A percentile compares a stretch with the other conserved stretches of the same genome.
Evolutionary conservation across 2,113 vertebrate genomes (phyloP).

Genomic region (Holacanthus passer): DNA sequence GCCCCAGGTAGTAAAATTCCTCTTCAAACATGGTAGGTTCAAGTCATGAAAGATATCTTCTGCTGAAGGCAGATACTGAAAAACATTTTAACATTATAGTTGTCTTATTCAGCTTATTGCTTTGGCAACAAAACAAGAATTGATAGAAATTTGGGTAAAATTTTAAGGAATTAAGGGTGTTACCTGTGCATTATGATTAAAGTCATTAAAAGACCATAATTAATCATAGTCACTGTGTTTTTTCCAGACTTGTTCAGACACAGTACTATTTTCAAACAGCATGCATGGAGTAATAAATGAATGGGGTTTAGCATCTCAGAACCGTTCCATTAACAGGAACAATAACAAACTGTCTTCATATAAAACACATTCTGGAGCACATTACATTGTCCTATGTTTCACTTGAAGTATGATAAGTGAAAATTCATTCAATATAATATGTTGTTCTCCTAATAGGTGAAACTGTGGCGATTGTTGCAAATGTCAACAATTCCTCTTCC

Average conservation of each 20-base stretch:
- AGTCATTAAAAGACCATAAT: not conserved
- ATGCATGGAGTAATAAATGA: not conserved
- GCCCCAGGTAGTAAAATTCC: conserved; percentile 66
- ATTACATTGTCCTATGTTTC: not conserved
- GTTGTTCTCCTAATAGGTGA: conserved; percentile 72
- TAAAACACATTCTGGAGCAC: not conserved
- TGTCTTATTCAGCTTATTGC: too few relatives aligned
- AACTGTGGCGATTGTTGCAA: conserved; percentile 56
- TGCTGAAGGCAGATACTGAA: not conserved
- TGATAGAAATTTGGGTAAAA: not conserved
- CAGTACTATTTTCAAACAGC: not conserved
- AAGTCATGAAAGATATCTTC: not conserved
- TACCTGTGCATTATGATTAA: not conserved
- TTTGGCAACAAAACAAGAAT: not conserved
- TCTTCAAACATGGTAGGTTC: not conserved
- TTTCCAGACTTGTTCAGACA: not conserved
- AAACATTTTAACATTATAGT: too few relatives aligned
- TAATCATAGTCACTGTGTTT: not conserved
- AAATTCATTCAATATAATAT: not conserved
- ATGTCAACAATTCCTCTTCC: conserved; percentile 78
- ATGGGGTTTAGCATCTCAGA: not conserved
- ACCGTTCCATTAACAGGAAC: too few relatives aligned
- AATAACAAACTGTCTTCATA: not conserved
- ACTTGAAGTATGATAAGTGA: not conserved
- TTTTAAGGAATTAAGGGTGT: not conserved